Evolutionary conservation across 2,797 vertebrate genomes (phyloP).

Genomic region (Hoplostethus atlanticus): DNA sequence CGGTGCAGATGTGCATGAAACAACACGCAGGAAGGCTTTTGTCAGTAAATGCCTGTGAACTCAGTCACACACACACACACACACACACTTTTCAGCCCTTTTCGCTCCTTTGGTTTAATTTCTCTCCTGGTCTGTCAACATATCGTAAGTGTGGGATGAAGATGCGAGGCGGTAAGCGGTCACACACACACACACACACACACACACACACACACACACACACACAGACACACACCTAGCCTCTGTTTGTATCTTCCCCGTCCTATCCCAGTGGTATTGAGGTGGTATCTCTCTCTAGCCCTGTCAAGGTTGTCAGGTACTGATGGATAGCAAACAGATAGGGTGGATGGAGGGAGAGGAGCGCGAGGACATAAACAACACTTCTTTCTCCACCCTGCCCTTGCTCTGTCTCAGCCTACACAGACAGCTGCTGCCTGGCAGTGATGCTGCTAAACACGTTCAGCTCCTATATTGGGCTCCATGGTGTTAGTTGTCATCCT

Average conservation of each 20-base stretch:
- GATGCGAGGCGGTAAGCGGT: conserved; percentile 54
- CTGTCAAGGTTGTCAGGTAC: conserved; percentile 70
- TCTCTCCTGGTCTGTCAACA: conserved; percentile 49
- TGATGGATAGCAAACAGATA: conserved; percentile 75
- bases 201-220: not conserved
- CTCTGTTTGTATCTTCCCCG: conserved; percentile 20
- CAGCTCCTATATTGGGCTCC: not conserved
- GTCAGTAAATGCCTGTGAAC: no score
- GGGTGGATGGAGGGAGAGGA: conserved; percentile 35
- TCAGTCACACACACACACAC: not conserved
- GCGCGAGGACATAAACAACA: conserved; percentile 59
- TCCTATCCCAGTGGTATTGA: conserved; percentile 46
- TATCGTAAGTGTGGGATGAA: conserved; percentile 32
- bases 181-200: not conserved
- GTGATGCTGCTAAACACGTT: not conserved
- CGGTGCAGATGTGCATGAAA: not conserved
- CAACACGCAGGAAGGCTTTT: not conserved
- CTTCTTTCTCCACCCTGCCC: conserved; percentile 28
- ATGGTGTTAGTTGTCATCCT: not conserved
- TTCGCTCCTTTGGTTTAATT: conserved; percentile 32
- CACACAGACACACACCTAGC: not conserved
- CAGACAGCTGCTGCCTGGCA: conserved; percentile 3
- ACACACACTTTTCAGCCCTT: conserved; percentile 34
- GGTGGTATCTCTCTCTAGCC: conserved; percentile 63
- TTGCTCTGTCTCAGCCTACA: conserved; percentile 40